Evolutionary conservation across 2,797 vertebrate genomes (phyloP), one percentile per base, ranked within the genome.

Genomic region (Ctenopoma multispine): DNA sequence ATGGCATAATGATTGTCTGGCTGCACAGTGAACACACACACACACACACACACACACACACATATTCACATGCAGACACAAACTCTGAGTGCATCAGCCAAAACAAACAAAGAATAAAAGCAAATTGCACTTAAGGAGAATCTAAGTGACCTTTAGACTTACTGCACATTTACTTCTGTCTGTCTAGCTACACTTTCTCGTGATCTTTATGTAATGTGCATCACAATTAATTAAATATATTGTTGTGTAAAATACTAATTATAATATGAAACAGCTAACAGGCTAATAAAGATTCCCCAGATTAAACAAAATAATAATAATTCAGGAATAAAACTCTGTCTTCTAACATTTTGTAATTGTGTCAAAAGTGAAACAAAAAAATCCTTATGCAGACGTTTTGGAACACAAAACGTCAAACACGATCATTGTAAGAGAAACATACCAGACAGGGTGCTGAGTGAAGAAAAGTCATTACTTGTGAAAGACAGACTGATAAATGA

Each of bases 1-100:
- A 23, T 54, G 14, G 44, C 17, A 59, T 63, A 71, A 64, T 68
- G 75, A 72, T 48, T 76, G 79, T 57, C 75, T 69, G 80, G 63
- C 41, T 56, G 44, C 53, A 47, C 8, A 8, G 27, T 41, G 11
- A 41, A 17, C 9, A 69, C 38, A 34, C 67, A 36, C 46, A 58
- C 54, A 68, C 58, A 20, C 46, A 54, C 62, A 21, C 44, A 53
- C 21, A 49, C 5, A 48, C 46, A 50, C 31, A 62, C 48, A 67
- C 44, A 38, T 24, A 10, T 21, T 51, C 34, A 57, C 72, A 63
- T 21, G 46, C 69, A 50, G 7, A 49, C 48, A 48, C 31, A 63
- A 54, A 63, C 44, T 38, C 31, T 7, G 9, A 12, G 21, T 1
- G 43, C 17, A 6, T 18, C 15, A 21, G 21, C 68, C 68, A 82